phyloP scores from a whole-genome alignment of 2,797 vertebrate genomes.

The Echiichthys vipera region DNA sequence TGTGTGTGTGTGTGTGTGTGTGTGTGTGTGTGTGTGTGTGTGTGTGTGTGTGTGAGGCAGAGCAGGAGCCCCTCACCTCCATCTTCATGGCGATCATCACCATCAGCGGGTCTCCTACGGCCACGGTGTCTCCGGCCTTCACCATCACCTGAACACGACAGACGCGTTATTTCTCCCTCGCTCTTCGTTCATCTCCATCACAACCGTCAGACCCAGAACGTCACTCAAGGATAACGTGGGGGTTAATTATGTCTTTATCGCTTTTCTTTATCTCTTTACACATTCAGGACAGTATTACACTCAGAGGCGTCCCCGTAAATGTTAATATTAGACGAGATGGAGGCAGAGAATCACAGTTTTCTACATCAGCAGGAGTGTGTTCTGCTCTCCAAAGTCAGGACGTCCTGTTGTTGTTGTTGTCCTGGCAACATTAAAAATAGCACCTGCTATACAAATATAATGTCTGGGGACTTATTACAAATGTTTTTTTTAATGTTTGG shows the following conservation, averaged over 20 bases:
- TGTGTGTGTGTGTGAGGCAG: background rate
- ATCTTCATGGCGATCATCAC: slow-evolving; percentile 99
- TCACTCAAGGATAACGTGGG: background rate
- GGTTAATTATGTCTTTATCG: background rate
- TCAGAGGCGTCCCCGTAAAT: background rate
- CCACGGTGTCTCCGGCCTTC: slow-evolving; percentile 92
- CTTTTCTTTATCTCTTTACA: background rate
- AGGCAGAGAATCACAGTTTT: background rate
- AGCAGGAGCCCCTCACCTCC: slow-evolving; percentile 87
- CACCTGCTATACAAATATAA: too few relatives aligned
- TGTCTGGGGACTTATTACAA: too few relatives aligned
- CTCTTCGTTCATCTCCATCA: background rate
- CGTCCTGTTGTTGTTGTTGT: too few relatives aligned
- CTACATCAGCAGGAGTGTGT: background rate
- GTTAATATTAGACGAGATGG: background rate
- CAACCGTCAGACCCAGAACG: background rate
- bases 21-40: background rate
- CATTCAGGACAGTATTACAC: background rate
- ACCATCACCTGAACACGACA: slow-evolving; percentile 90
- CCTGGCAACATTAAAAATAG: too few relatives aligned
- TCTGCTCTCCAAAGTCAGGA: too few relatives aligned
- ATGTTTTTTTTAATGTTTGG: too few relatives aligned
- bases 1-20: background rate
- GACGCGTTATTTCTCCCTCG: background rate
- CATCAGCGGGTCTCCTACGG: slow-evolving; percentile 91